Evolutionary conservation across 64 coral and sea anemone genomes (phyloP), one percentile per base, ranked within the genome.

Genomic region (Montipora sp.): DNA sequence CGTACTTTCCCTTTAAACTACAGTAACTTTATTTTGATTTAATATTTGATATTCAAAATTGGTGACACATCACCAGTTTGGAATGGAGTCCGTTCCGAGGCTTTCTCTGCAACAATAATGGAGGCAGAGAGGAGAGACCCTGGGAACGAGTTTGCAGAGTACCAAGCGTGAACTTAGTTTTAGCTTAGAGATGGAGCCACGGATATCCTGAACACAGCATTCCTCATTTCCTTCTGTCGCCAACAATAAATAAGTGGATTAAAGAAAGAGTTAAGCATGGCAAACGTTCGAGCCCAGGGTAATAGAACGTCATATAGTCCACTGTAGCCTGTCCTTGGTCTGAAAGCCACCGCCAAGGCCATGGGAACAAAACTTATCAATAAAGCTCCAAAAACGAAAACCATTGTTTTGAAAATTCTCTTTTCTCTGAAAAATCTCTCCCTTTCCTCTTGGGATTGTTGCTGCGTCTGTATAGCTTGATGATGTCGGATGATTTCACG

Each of bases 221-320:
- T 13, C 13, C 57, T 82, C 4, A 82, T 9, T 44, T 61, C 22
- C 14, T 82, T 65, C 27, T 82, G 80, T 10, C 80, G 58, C 21
- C 80, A 82, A 16, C 80, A 82, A 61, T 82, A 82, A 65, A 82
- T 82, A 22, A 82, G 23, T 12, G 80, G 80, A 16, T 82, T 82
- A 4, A 82, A 44, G 7, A 65, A 5, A 65, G 80, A 61, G 58
- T 82, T 82, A 14, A 63, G 23, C 80, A 82, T 82, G 21, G 80
- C 80, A 61, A 65, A 61, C 0, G 80, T 65, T 43, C 80, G 80
- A 16, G 58, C 55, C 55, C 80, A 82, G 3, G 80, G 80, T 43
- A 82, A 16, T 3, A 82, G 8, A 4, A 82, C 57, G 57, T 82
- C 80, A 11, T 63, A 14, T 63, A 82, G 2, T 1, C 80, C 80